phyloP scores from a whole-genome alignment of 2,113 vertebrate genomes.

The Pogonocichla stellata region DNA sequence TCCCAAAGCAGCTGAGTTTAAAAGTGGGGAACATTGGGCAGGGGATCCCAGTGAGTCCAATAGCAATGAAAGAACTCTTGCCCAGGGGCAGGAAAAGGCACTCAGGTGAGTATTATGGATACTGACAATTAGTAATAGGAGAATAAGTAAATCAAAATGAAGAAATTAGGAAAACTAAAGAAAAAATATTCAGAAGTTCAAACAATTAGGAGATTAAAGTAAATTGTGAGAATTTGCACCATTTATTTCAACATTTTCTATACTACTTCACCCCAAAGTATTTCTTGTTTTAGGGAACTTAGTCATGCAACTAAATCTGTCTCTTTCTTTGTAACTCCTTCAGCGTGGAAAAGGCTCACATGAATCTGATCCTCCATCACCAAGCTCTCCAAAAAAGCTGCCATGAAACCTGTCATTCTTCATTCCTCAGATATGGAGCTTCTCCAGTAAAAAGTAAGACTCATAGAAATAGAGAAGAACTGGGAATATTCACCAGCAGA shows the following conservation, averaged over 20 bases:
- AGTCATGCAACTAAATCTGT: background rate
- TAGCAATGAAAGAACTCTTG: background rate
- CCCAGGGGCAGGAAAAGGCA: background rate
- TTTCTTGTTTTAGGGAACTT: background rate
- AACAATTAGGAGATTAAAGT: background rate
- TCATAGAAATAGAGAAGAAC: background rate
- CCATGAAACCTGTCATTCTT: background rate
- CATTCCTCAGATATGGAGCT: background rate
- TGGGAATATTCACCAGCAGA: constrained; percentile 4
- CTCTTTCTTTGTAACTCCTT: background rate
- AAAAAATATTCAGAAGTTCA: background rate
- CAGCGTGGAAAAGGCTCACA: background rate
- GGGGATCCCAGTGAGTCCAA: background rate
- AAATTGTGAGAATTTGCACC: background rate
- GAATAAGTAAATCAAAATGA: background rate
- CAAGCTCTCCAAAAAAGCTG: background rate
- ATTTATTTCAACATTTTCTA: background rate
- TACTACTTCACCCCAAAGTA: background rate
- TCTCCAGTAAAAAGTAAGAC: background rate
- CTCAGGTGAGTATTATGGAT: too few species aligned
- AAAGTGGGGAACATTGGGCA: background rate
- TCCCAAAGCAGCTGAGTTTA: background rate
- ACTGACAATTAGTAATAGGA: background rate
- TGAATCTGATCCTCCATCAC: background rate
- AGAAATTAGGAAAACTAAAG: background rate